Percentiles rank a stretch among this genome's conserved stretches.
phyloP scores from a whole-genome alignment of 53 echinoderm and acorn worm genomes.

The Apostichopus leukothele region DNA sequence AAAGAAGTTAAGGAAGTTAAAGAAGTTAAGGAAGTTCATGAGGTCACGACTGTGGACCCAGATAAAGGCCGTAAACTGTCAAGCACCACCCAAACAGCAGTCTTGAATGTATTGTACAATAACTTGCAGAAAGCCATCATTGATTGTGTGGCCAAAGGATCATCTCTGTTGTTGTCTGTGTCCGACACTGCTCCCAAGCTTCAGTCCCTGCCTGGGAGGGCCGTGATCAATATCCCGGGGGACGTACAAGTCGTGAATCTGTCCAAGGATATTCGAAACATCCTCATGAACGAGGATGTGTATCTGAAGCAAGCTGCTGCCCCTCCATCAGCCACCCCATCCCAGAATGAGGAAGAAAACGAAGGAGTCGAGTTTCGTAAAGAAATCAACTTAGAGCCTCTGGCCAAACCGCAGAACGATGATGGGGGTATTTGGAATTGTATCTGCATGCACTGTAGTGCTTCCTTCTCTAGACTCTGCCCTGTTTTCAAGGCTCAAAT shows the following conservation, averaged over 20 bases:
- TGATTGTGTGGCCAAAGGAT: slow-evolving; percentile 25
- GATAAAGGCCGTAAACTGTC: slow-evolving; percentile 30
- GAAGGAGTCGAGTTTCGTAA: slow-evolving; percentile 43
- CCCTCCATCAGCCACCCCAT: background rate
- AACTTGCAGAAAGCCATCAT: slow-evolving; percentile 44
- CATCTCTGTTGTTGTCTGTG: slow-evolving; percentile 32
- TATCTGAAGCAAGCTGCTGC: slow-evolving; percentile 8
- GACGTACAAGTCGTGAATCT: slow-evolving; percentile 36
- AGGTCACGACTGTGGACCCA: slow-evolving; percentile 20
- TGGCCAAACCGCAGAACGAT: background rate
- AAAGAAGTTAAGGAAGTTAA: background rate
- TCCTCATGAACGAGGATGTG: slow-evolving; percentile 38
- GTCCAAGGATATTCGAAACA: slow-evolving; percentile 40
- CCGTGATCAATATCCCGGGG: slow-evolving; percentile 16
- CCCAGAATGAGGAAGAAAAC: background rate
- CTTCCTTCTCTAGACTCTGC: slow-evolving; percentile 23
- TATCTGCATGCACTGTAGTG: slow-evolving; percentile 17
- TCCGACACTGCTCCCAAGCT: slow-evolving; percentile 21
- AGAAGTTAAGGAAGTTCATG: background rate
- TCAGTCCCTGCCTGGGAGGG: slow-evolving; percentile 29
- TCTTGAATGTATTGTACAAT: slow-evolving; percentile 43
- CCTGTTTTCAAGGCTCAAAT: slow-evolving; percentile 18
- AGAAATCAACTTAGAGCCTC: slow-evolving; percentile 20
- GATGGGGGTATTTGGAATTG: slow-evolving; percentile 27
- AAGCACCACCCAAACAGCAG: slow-evolving; percentile 27